Evolutionary conservation across 35 echinoderm and acorn worm genomes (phyloP), one percentile per base, ranked within the genome.

Genomic region (Acanthaster planci): DNA sequence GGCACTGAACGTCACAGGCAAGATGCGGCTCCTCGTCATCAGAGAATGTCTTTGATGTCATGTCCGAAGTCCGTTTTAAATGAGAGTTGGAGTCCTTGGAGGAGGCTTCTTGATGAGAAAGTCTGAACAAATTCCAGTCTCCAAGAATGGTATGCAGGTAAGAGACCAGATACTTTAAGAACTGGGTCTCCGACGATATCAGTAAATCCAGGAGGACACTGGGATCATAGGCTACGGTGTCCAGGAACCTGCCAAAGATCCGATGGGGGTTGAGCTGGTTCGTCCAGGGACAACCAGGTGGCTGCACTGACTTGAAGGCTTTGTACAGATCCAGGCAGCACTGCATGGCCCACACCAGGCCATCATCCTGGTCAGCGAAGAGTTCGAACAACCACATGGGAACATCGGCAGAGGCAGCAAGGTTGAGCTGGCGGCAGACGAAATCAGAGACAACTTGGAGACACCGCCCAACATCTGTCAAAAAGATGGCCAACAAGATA

Each of bases 161-260:
- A 15, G 37, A 39, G 52, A 92, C 85, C 39, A 87, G 78, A 27
- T 87, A 92, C 51, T 78, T 60, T 19, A 92, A 31, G 39, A 92
- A 92, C 2, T 34, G 77, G 18, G 90, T 92, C 58, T 92, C 90
- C 1, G 56, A 57, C 60, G 90, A 92, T 31, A 92, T 92, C 17
- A 92, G 76, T 78, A 92, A 53, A 83, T 92, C 90, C 23, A 92
- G 67, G 30, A 92, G 19, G 22, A 92, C 77, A 29, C 78, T 87
- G 57, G 85, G 85, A 42, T 92, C 90, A 67, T 55, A 87, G 15
- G 90, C 52, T 35, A 92, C 76, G 19, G 44, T 59, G 32, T 84
- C 84, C 35, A 92, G 82, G 38, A 92, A 84, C 10, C 51, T 55
- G 8, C 55, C 1, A 40, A 92, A 92, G 51, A 92, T 58, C 27